These are phyloP conservation scores for Micropoecilia bifurca DNA, from an alignment of 2,797 vertebrate species.

Conservation along the genomic window DNA sequence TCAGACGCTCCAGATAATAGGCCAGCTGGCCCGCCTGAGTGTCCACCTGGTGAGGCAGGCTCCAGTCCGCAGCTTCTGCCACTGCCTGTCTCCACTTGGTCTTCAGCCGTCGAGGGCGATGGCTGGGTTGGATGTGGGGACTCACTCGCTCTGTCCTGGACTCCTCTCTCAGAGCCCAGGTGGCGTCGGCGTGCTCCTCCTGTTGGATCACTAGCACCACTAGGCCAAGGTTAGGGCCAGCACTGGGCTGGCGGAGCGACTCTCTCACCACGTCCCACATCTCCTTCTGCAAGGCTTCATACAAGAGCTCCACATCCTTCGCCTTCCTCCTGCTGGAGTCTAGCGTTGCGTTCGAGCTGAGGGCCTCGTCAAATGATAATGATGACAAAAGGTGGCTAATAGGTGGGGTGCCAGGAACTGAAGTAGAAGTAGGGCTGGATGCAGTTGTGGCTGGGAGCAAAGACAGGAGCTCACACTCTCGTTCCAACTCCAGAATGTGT, in stretches of 20 bases:
- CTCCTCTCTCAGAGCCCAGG: conserved; percentile 74
- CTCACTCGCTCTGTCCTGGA: conserved; percentile 56
- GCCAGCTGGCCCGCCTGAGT: conserved; percentile 84
- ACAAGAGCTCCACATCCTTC: conserved; percentile 92
- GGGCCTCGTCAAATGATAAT: conserved; percentile 64
- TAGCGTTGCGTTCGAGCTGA: conserved; percentile 73
- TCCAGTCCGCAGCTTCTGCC: conserved; percentile 83
- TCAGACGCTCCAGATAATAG: conserved; percentile 84
- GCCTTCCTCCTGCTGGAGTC: conserved; percentile 84
- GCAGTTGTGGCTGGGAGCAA: conserved; percentile 53
- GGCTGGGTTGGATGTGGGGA: conserved; percentile 56
- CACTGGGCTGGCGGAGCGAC: conserved; percentile 84
- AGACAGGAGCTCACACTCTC: conserved; percentile 85
- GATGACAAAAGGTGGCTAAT: conserved; percentile 36
- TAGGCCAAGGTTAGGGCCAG: conserved; percentile 83
- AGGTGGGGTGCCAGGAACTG: conserved; percentile 36
- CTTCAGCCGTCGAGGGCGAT: conserved; percentile 80
- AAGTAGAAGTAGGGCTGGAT: conserved; percentile 47
- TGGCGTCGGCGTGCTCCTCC: conserved; percentile 86
- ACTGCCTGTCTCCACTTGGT: conserved; percentile 87
- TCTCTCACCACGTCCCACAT: conserved; percentile 91
- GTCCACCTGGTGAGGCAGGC: conserved; percentile 82
- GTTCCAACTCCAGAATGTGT: conserved; percentile 91
- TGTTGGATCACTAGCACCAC: conserved; percentile 90
- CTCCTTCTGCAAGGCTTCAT: conserved; percentile 90